Base-by-base conservation (phyloP, 2,797 vertebrate species). In the Acrossocheilus wenchowensis region DNA sequence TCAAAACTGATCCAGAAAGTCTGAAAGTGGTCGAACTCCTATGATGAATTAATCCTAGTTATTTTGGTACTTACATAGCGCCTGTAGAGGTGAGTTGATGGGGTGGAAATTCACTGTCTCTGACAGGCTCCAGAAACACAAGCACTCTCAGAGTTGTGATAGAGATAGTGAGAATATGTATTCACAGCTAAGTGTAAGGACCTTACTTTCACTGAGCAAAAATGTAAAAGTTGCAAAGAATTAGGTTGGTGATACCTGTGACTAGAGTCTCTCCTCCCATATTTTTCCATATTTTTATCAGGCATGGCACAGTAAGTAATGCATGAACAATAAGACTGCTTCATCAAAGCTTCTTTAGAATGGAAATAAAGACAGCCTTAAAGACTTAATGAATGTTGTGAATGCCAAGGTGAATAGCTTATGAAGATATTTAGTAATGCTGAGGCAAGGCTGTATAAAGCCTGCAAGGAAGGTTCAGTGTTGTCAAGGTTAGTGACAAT, bases 101-200 rank as follows among this genome's bases (percentile, higher is more conserved):
- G 88, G 85, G 78, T 88, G 88, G 92, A 92, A 90, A 89, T 89
- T 77, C 89, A 93, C 68, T 87, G 73, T 81, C 34, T 86, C 85
- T 92, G 93, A 94, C 92, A 92, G 91, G 80, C 83, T 90, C 89
- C 91, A 91, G 89, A 90, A 91, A 89, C 60, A 88, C 90, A 89
- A 92, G 72, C 90, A 90, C 90, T 92, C 91, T 92, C 87, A 85
- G 41, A 90, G 84, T n/a, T 48, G 68, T 74, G 92, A 86, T 71
- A 85, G 85, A 90, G 83, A 85, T 88, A 91, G 87, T 86, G 4
- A 10, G 64, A 93, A 88, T 87, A 90, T 86, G 87, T 86, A 34
- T 74, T 77, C 74, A n/a, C 72, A 11, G 73, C 72, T 57, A 74
- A 85, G 48, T 78, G 12, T 85, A 78, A 85, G 19, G 9, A 41